Base-by-base conservation (phyloP, 2,888 invertebrate genomes). In the Harpagoxenus sublaevis region DNA sequence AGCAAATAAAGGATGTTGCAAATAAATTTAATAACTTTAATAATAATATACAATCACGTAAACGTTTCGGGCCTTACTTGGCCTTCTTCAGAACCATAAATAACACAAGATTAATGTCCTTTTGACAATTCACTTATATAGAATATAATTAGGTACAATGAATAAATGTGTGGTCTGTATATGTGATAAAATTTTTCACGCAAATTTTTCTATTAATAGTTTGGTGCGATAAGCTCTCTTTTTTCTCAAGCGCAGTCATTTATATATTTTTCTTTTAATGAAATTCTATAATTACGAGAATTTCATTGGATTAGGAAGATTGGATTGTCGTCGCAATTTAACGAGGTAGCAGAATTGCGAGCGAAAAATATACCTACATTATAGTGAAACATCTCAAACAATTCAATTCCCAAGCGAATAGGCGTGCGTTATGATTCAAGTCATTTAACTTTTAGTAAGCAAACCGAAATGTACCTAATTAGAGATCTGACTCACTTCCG, bases 371-470 rank as follows among this genome's bases (percentile, higher is more conserved):
- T 45, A 15, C 10, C 15, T 15, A n/a, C 15, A 15, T 23, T 65
- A 39, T 35, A 35, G 9, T 39, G 8, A 65, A 51, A 28, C 51
- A 18, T 66, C 39, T 65, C 31, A 42, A 45, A 9, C 31, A n/a
- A 55, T 68, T 78, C 31, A 31, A 77, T 45, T 15, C 10, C 9
- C 12, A 28, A 66, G n/a, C 9, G 28, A 23, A 77, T 66, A 66
- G 23, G n/a, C 39, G 15, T 42, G 15, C 53, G 42, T 65, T 77
- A 77, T 55, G 55, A 68, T 53, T 78, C 42, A 78, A 78, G 55
- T 42, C 55, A 68, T 55, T 68, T 68, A 78, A 66, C 28, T 55
- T 66, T 39, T 35, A 78, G 12, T 31, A 55, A 66, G 53, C 78
- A 55, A 77, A 53, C 28, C 18, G 53, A 66, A 77, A 42, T 23